phyloP scores from a whole-genome alignment of 2,113 vertebrate species.

The Eurypyga helias region DNA sequence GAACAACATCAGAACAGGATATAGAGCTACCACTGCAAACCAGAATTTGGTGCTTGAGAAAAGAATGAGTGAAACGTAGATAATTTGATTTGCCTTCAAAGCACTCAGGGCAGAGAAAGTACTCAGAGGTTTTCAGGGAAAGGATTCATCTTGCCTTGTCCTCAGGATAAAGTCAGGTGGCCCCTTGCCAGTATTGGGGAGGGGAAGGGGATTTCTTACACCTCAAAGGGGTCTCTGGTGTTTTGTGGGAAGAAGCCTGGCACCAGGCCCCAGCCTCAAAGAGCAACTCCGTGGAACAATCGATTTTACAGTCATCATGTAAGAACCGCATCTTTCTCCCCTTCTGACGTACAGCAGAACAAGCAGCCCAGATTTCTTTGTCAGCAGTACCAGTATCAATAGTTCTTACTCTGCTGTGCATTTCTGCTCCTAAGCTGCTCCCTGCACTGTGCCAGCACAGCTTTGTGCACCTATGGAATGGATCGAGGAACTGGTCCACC shows the following conservation, averaged over 20 bases:
- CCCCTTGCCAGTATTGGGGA: background rate
- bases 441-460: background rate
- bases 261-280: background rate
- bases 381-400: background rate
- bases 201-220: background rate
- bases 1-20: background rate
- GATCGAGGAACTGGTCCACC: background rate
- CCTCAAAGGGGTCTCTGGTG: background rate
- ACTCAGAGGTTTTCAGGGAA: background rate
- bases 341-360: background rate
- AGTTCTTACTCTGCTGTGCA: background rate
- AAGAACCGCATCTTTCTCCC: background rate
- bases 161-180: background rate
- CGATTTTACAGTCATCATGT: background rate
- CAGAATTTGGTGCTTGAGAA: background rate
- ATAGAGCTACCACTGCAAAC: background rate
- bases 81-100: background rate
- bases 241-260: background rate
- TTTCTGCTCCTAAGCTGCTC: background rate
- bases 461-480: background rate
- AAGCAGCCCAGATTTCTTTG: background rate
- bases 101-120: background rate
- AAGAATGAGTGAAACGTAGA: constrained; percentile 2
- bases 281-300: background rate
- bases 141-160: background rate